Conservation (phyloP, 2,888 invertebrate genomes). For the Hypena proboscidalis region DNA sequence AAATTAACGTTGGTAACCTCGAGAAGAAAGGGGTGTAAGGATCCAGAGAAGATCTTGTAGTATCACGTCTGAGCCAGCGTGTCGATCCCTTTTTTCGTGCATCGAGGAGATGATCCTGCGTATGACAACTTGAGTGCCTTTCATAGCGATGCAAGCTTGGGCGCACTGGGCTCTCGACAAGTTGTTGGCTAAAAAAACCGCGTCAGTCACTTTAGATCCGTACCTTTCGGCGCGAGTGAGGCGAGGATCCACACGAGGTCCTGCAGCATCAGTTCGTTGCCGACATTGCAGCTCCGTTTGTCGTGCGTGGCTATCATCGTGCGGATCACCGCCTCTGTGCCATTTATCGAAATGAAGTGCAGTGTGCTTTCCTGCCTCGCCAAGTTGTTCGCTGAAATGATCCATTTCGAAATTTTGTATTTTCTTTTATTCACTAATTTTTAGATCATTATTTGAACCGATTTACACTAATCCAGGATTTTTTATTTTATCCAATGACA, state of each 20-base stretch:
- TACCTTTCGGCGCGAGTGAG: conserved; percentile 85
- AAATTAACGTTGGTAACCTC: conserved; percentile 64
- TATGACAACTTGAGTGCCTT: conserved; percentile 81
- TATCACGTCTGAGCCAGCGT: conserved; percentile 73
- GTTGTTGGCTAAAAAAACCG: conserved; percentile 77
- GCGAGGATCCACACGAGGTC: conserved; percentile 87
- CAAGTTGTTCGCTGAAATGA: conserved; percentile 81
- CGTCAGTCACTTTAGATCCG: conserved; percentile 33
- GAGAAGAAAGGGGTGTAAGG: conserved; percentile 80
- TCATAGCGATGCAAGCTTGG: conserved; percentile 75
- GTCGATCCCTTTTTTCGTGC: conserved; percentile 77
- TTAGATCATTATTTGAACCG: conserved; percentile 1
- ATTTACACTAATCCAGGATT: no score
- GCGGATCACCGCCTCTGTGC: conserved; percentile 85
- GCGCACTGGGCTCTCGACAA: conserved; percentile 72
- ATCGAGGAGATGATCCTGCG: conserved; percentile 74
- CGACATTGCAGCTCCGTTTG: conserved; percentile 80
- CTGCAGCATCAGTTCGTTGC: conserved; percentile 82
- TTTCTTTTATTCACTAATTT: not conserved
- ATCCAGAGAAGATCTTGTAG: conserved; percentile 85
- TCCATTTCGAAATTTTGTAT: conserved; percentile 44
- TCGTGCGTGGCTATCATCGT: conserved; percentile 79
- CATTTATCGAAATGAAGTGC: conserved; percentile 82
- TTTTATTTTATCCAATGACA: no score
- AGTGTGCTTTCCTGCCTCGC: conserved; percentile 80